Conservation (phyloP, 1,140 invertebrate genomes). For the Arion vulgaris region DNA sequence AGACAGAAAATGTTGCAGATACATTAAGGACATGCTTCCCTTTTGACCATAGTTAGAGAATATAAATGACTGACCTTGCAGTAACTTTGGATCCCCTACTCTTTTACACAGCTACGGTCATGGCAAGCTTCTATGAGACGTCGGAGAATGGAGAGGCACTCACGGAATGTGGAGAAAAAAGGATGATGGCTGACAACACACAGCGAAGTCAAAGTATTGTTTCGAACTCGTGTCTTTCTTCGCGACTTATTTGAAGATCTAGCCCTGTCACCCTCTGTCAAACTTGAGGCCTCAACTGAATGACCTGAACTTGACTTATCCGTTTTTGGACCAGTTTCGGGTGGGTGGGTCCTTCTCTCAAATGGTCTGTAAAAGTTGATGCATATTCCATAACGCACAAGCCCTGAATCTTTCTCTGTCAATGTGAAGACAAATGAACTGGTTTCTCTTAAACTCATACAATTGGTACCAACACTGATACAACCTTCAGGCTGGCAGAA, state of each 20-base stretch:
- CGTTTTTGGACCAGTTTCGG: conserved; percentile 44
- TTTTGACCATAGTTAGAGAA: no score
- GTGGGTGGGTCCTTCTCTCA: conserved; percentile 74
- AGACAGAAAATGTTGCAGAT: no score
- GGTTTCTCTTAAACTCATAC: conserved; percentile 82
- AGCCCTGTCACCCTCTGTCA: conserved; percentile 79
- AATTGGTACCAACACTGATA: conserved; percentile 87
- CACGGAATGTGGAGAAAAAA: conserved; percentile 97
- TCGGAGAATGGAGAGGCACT: conserved; percentile 95
- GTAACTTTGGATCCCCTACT: conserved; percentile 88
- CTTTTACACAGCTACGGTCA: conserved; percentile 89
- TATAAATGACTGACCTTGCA: conserved; percentile 78
- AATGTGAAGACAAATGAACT: conserved; percentile 98
- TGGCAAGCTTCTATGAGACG: conserved; percentile 97
- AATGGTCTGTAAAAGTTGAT: conserved; percentile 98
- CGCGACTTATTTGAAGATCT: conserved; percentile 60
- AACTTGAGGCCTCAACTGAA: conserved; percentile 75
- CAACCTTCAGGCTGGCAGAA: conserved; percentile 99
- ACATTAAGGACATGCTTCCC: no score
- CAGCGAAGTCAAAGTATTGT: conserved; percentile 92
- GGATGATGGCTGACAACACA: conserved; percentile 99
- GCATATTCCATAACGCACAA: conserved; percentile 88
- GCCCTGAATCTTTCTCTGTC: conserved; percentile 99
- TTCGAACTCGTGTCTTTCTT: conserved; percentile 65
- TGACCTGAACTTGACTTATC: conserved; percentile 45